Conservation (phyloP, 2,797 vertebrate genomes). For the Sebastes iracundus region DNA sequence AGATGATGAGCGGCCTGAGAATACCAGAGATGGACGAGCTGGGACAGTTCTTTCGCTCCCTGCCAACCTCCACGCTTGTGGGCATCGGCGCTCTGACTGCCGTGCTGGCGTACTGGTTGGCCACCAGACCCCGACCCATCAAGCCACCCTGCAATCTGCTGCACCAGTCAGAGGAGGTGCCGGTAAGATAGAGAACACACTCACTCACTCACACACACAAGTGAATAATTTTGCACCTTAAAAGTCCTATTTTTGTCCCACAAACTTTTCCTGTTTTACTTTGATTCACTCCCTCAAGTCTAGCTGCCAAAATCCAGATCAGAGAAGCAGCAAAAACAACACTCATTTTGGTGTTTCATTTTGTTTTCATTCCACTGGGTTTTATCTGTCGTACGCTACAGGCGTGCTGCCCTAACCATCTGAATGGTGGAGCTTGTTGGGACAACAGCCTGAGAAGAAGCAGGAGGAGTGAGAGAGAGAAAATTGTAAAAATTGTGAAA, state of each 20-base stretch:
- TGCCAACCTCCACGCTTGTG: slow-evolving; percentile 91
- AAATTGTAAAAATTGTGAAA: too few relatives aligned
- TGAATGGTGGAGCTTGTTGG: not conserved
- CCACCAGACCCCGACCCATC: slow-evolving; percentile 90
- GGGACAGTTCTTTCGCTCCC: slow-evolving; percentile 88
- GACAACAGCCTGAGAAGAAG: not conserved
- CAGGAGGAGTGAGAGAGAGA: too few relatives aligned
- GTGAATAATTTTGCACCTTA: not conserved
- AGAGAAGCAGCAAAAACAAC: not conserved
- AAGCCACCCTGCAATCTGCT: slow-evolving; percentile 90
- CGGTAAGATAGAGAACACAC: slow-evolving; percentile 51
- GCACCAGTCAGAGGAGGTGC: slow-evolving; percentile 92
- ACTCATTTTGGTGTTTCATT: too few relatives aligned
- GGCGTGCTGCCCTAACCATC: not conserved
- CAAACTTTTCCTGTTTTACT: not conserved
- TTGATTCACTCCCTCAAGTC: not conserved
- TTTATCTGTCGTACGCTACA: too few relatives aligned
- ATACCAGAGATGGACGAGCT: slow-evolving; percentile 91
- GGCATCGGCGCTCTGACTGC: slow-evolving; percentile 92
- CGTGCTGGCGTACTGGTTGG: slow-evolving; percentile 92
- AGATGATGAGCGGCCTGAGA: slow-evolving; percentile 89
- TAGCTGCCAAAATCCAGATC: not conserved
- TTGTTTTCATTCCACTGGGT: too few relatives aligned
- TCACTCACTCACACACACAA: not conserved
- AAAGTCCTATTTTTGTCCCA: not conserved